Evolutionary conservation across 2,888 invertebrate genomes (phyloP).

Genomic region (Galerucella nymphaeae): DNA sequence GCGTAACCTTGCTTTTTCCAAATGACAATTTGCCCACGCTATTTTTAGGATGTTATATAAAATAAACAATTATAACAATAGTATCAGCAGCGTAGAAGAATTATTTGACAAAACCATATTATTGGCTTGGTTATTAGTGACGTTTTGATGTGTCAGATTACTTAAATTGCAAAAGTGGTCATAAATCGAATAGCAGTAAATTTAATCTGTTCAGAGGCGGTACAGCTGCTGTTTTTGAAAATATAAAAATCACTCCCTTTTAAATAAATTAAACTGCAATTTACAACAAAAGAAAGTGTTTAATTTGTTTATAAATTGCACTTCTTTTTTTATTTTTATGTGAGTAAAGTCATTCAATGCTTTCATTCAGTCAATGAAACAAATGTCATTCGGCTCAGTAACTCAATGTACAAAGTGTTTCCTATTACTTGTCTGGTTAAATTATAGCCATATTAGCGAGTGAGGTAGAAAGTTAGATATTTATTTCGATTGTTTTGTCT

Average conservation of each 20-base stretch:
- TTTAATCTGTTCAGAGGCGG: too few relatives aligned
- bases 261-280: too few relatives aligned
- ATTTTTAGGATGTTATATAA: conserved; percentile 1
- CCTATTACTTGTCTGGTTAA: conserved; percentile 26
- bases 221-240: too few relatives aligned
- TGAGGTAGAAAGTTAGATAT: conserved; percentile 38
- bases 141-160: too few relatives aligned
- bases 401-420: conserved; percentile 25
- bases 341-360: background rate
- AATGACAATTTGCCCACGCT: background rate
- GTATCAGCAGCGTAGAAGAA: background rate
- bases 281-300: too few relatives aligned
- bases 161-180: too few relatives aligned
- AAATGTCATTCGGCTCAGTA: background rate
- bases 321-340: background rate
- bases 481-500: conserved; percentile 12
- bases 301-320: too few relatives aligned
- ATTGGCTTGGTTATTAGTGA: background rate
- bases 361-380: conserved; percentile 20
- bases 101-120: background rate
- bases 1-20: background rate
- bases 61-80: background rate
- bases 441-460: conserved; percentile 34
- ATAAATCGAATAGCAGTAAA: too few relatives aligned
- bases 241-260: too few relatives aligned